Conservation (phyloP, 2,113 vertebrate species). For the Promerops cafer region DNA sequence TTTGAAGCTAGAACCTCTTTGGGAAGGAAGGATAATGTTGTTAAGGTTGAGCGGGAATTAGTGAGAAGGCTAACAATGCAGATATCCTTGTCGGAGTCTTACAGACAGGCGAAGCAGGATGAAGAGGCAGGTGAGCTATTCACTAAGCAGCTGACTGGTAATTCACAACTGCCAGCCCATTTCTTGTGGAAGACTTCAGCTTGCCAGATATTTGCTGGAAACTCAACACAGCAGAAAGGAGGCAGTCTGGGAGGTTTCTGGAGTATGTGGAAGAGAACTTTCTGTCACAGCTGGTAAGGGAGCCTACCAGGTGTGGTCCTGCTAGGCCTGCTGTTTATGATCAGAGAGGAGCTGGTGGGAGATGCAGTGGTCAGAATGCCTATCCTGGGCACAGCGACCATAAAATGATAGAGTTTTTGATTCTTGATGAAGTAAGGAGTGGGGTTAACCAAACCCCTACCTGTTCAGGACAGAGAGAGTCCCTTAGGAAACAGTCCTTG, state of each 20-base stretch:
- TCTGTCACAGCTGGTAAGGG: background rate
- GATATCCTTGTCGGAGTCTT: background rate
- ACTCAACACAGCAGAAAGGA: background rate
- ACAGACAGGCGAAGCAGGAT: background rate
- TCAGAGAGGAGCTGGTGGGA: background rate
- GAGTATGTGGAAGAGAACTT: background rate
- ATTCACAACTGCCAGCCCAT: background rate
- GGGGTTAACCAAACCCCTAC: background rate
- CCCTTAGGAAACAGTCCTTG: background rate
- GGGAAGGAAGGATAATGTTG: background rate
- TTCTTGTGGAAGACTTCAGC: background rate
- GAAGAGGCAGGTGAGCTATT: background rate
- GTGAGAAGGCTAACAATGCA: background rate
- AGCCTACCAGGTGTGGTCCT: background rate
- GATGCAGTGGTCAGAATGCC: background rate
- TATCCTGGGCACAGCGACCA: background rate
- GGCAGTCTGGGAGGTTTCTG: background rate
- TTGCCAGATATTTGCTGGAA: background rate
- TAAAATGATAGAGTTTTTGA: background rate
- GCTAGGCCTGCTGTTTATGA: background rate
- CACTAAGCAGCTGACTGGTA: background rate
- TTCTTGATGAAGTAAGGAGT: background rate
- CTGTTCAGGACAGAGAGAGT: background rate
- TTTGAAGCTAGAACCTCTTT: background rate
- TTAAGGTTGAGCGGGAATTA: background rate